Evolutionary conservation across 2,888 invertebrate genomes (phyloP), one percentile per base, ranked within the genome.

Genomic region (Oscheius sp.): DNA sequence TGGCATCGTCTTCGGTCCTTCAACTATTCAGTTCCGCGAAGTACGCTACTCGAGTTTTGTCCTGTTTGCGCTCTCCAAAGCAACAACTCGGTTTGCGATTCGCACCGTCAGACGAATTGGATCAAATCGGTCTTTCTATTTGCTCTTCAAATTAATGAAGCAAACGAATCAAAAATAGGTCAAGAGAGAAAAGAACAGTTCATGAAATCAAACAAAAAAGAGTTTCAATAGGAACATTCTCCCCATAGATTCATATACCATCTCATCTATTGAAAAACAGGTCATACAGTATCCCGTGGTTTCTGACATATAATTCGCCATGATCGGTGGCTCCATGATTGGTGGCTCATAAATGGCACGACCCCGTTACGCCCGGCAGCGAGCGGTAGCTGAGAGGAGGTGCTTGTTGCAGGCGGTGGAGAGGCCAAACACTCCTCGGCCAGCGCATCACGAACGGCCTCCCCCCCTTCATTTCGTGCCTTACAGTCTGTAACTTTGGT

Each of bases 21-120:
- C 6, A n/a, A 36, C n/a, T 36, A 32, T 54, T 54, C 33, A 17
- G 22, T 47, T 20, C 33, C 54, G 54, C 30, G 41, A 59, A 59
- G 59, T 59, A 59, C 26, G 59, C 59, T 59, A 59, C 59, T 59
- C 59, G 44, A 59, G 59, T 54, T 50, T 50, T 54, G 33, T n/a
- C 28, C 41, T 59, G 41, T 59, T 59, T 59, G 59, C 59, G 9
- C 59, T 59, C 59, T 59, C 41, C 41, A 59, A 59, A 24, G 59
- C 59, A 59, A 59, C 59, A 59, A 59, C 59, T 41, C 59, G 33
- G 17, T 30, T 26, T 6, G 12, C 54, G 33, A 54, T 33, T 54
- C 57, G 57, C 56, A 4, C 54, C 3, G 54, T 12, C 32, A 36
- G n/a, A 30, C 24, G 41, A 24, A 22, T 12, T 30, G 44, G 59